Evolutionary conservation across 2,888 invertebrate species (phyloP), one percentile per base, ranked within the genome.

Genomic region (Drepanosiphum platanoidis): DNA sequence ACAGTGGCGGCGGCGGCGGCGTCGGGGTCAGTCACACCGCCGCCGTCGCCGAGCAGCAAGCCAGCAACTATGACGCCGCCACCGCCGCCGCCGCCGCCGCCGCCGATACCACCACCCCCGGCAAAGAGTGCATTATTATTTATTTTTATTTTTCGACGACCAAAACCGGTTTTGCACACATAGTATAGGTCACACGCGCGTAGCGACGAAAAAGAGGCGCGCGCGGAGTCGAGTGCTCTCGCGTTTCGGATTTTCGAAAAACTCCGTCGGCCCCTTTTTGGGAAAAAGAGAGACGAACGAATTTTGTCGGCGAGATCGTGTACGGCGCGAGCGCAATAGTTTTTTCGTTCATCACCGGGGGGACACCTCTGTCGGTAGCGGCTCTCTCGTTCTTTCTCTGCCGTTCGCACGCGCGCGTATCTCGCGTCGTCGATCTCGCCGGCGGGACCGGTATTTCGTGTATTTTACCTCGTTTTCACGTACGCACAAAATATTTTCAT

Each of bases 121-220:
- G 27, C 27, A 2, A 64, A 39, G 30, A 82, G 71, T 61, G 81
- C 81, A 61, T 82, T 82, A 72, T 82, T 72, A 61, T 82, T 70
- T 81, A 39, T 81, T 71, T n/a, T 71, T 71, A 30, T 46, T 27
- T 34, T 68, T 36, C 27, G 68, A 52, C 79, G 79, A 15, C 30
- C 22, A 30, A 72, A 82, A 82, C 81, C 81, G 81, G 81, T 82
- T 82, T 82, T 42, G 81, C 78, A n/a, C 81, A n/a, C 81, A 58
- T 42, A 61, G 81, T 81, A 82, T 72, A 61, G 81, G 81, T 82
- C 81, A 82, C 71, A 70, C 80, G 52, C 70, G 34, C 61, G 52
- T 18, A 8, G 34, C 34, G n/a, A 46, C 15, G 36, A 27, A 27
- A 36, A 70, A 32, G 27, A 27, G 27, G 46, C 22, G 32, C 18